These are phyloP conservation scores for Hydra vulgaris DNA, from an alignment of 30 jellyfish, hydroid and myxozoan species.

Conservation along the genomic window DNA sequence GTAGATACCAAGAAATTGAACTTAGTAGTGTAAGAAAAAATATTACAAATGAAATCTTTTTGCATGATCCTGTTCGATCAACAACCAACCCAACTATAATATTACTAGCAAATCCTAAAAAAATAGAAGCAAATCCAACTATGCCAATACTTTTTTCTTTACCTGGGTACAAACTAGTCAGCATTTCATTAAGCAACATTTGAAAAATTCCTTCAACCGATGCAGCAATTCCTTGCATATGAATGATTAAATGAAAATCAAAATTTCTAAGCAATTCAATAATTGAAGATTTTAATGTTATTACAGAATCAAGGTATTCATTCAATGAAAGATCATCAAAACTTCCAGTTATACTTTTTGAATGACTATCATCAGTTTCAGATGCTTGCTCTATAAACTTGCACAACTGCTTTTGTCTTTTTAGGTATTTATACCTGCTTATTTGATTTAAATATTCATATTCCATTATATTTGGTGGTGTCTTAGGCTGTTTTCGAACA, in stretches of 20 bases:
- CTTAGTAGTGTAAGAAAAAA: slow-evolving; percentile 25
- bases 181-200: slow-evolving; percentile 52
- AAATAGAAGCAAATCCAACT: slow-evolving; percentile 48
- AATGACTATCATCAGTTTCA: slow-evolving; percentile 4
- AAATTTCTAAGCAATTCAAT: slow-evolving; percentile 16
- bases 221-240: slow-evolving; percentile 37
- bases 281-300: slow-evolving; percentile 5
- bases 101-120: slow-evolving; percentile 37
- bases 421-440: background rate
- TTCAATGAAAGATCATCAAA: background rate
- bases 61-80: slow-evolving; percentile 52
- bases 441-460: background rate
- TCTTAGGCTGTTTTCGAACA: slow-evolving; percentile 44
- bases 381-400: background rate
- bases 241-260: slow-evolving; percentile 19
- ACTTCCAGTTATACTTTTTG: background rate
- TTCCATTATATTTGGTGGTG: slow-evolving; percentile 55
- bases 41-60: slow-evolving; percentile 33
- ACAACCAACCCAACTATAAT: slow-evolving; percentile 47
- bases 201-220: slow-evolving; percentile 49
- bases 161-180: slow-evolving; percentile 61
- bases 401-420: background rate
- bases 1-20: slow-evolving; percentile 26
- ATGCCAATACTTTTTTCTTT: slow-evolving; percentile 51
- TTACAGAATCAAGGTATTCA: background rate